These are phyloP conservation scores for Orientallactaga bullata DNA, from an alignment of 2,113 vertebrate species.

Conservation along the genomic window DNA sequence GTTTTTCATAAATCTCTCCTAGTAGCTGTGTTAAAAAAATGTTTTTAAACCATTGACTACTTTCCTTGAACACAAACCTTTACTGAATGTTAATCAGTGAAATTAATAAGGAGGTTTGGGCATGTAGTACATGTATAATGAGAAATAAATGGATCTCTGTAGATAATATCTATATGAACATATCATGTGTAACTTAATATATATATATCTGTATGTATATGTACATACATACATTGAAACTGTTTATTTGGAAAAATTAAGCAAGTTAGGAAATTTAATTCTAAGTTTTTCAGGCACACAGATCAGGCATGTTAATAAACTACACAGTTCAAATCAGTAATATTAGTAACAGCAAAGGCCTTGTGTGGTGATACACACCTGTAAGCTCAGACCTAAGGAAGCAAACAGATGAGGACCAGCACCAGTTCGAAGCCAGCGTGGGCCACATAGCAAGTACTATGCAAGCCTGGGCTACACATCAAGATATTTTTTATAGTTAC, in stretches of 20 bases:
- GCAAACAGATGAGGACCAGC: background rate
- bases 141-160: background rate
- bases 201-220: background rate
- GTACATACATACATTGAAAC: background rate
- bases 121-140: background rate
- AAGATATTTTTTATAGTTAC: background rate
- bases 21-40: background rate
- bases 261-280: constrained; percentile 19
- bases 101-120: background rate
- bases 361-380: background rate
- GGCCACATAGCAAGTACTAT: background rate
- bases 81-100: background rate
- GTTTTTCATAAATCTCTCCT: background rate
- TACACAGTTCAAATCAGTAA: background rate
- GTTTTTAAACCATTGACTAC: background rate
- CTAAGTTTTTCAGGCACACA: background rate
- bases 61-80: background rate
- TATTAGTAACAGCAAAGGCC: background rate
- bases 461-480: background rate
- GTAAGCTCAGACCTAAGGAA: background rate
- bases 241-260: constrained; percentile 6
- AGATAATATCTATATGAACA: background rate
- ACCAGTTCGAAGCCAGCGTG: background rate
- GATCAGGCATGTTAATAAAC: background rate
- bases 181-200: too few relatives aligned